These are phyloP conservation scores for Acholoe squamosa DNA, from an alignment of 2,888 invertebrate genomes.

Conservation along the genomic window DNA sequence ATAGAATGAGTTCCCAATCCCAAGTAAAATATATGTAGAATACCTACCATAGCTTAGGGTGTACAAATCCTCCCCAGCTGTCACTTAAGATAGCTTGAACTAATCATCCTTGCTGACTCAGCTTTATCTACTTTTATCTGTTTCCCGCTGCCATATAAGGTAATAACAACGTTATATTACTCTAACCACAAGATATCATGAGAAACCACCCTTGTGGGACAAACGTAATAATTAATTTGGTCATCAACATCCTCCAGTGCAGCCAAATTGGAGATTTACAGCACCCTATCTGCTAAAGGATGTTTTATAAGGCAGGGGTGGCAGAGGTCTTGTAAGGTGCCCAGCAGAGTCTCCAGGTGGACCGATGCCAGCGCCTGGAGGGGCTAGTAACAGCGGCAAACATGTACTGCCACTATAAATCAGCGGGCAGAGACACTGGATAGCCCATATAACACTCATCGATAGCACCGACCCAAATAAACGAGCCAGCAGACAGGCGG, in stretches of 20 bases:
- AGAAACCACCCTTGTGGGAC: not conserved
- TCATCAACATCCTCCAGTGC: not conserved
- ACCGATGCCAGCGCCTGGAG: not conserved
- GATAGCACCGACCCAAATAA: slow-evolving; percentile 30
- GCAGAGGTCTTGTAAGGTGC: not conserved
- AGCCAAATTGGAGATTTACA: not conserved
- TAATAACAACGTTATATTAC: no score
- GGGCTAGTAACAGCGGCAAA: not conserved
- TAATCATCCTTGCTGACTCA: no score
- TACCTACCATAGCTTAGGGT: no score
- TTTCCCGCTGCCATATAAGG: no score
- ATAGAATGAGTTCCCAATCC: no score
- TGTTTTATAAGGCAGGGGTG: not conserved
- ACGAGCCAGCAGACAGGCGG: not conserved
- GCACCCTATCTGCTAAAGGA: not conserved
- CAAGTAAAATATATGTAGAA: no score
- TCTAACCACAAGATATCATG: no score
- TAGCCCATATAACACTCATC: slow-evolving; percentile 51
- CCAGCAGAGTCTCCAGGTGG: not conserved
- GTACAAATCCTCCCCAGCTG: no score
- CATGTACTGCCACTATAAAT: slow-evolving; percentile 13
- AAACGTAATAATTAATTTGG: not conserved
- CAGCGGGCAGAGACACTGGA: slow-evolving; percentile 30
- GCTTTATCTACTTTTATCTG: no score
- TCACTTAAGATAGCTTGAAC: no score